These are phyloP conservation scores for Erythrolamprus reginae DNA, from an alignment of 2,113 vertebrate species.

Conservation along the genomic window DNA sequence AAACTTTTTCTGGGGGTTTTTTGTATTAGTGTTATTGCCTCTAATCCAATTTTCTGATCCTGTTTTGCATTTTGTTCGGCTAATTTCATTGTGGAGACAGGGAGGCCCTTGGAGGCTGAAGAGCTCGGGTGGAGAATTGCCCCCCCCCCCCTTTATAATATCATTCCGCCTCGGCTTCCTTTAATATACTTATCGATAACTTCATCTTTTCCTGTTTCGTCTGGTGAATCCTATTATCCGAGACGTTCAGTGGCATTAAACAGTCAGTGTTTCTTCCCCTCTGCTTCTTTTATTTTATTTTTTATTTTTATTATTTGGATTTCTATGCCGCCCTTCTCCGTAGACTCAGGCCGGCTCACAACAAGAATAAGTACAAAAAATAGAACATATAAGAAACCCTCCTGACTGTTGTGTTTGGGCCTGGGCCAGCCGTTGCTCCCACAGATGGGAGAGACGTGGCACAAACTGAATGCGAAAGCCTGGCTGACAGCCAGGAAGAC, in stretches of 20 bases:
- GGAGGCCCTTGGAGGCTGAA: constrained; percentile 24
- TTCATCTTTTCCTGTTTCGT: constrained; percentile 50
- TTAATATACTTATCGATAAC: constrained; percentile 50
- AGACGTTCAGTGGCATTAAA: constrained; percentile 50
- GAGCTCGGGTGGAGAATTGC: background rate
- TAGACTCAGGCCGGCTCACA: too few species aligned
- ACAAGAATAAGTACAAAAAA: too few species aligned
- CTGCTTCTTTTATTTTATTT: too few species aligned
- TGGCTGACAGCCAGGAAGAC: too few species aligned
- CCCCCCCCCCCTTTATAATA: constrained; percentile 13
- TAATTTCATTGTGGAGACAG: constrained; percentile 24
- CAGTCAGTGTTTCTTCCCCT: constrained; percentile 51
- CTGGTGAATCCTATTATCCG: constrained; percentile 62
- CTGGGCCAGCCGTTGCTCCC: too few species aligned
- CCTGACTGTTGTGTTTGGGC: too few species aligned
- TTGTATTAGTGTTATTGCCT: background rate
- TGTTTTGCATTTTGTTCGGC: background rate
- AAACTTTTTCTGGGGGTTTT: too few species aligned
- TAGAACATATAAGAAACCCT: too few species aligned
- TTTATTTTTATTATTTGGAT: too few species aligned
- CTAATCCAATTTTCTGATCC: background rate
- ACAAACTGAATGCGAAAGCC: too few species aligned
- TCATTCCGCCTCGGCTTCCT: background rate
- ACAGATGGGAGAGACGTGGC: too few species aligned
- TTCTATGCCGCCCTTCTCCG: too few species aligned